Base-by-base conservation (phyloP, 2,797 vertebrate genomes). In the Triplophysa bombifrons region DNA sequence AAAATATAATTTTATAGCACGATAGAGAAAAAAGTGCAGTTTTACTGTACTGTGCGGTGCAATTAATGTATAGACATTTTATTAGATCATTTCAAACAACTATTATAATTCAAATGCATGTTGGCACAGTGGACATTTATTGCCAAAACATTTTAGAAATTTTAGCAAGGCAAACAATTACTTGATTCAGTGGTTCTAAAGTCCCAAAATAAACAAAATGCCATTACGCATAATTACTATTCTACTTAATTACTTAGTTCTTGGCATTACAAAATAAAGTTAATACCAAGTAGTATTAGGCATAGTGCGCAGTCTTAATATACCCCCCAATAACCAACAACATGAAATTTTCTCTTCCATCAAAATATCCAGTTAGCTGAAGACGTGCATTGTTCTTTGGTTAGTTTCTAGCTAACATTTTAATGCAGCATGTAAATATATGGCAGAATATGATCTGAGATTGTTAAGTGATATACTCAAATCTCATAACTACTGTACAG, bases 371-470 rank as follows among this genome's bases (percentile, higher is more conserved):
- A 48, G 11, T 14, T 48, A 3, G 46, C 46, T 48, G 34, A 63
- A 71, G 3, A 48, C 27, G 50, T 71, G 56, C 58, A 63, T 8
- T 25, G 16, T 41, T 63, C 68, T 72, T 78, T 78, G 76, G 76
- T 55, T 27, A 41, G 16, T 22, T 41, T 53, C 34, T 30, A 64
- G 22, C 68, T 44, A 30, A 20, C 72, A 27, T 58, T 58, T 58
- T 22, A 61, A 25, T 27, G 48, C 3, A 71, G 14, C 46, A 27
- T 25, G 46, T 16, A 60, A 46, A 50, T 70, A 16, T 64, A 63
- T 56, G 34, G 25, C 41, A 61, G 20, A 20, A 63, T 25, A 70
- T 17, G 3, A 10, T 16, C 1, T 44, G 19, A 53, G 34, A 63
- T 10, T 41, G 46, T n/a, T n/a, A 1, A 41, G 8, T 20, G 8